A percentile compares a stretch with the other conserved stretches of the same genome.
Evolutionary conservation across 1,140 invertebrate genomes (phyloP).

Genomic region (Lepidurus arcticus): DNA sequence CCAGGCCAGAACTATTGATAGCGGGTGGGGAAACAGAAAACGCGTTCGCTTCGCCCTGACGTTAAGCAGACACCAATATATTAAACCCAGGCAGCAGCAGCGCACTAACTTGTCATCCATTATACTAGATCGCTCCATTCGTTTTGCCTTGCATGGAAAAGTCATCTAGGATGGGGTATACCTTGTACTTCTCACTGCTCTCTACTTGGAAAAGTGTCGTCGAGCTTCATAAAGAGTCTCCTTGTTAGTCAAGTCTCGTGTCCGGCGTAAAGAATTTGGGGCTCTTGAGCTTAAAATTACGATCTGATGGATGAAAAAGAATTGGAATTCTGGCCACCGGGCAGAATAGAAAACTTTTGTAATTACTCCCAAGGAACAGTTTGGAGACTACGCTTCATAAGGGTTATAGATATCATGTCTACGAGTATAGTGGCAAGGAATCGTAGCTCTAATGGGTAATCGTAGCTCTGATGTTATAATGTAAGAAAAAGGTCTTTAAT

Average conservation of each 20-base stretch:
- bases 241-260: neutral
- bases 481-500: no score
- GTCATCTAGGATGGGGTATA: neutral
- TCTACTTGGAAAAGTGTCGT: neutral
- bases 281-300: neutral
- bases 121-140: neutral
- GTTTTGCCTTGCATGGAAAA: neutral
- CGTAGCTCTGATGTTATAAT: no score
- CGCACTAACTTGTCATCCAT: constrained; percentile 6
- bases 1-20: neutral
- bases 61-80: neutral
- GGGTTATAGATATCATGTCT: no score
- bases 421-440: no score
- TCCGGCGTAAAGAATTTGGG: neutral
- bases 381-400: neutral
- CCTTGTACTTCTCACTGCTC: neutral
- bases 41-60: neutral
- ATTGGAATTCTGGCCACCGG: neutral
- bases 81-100: neutral
- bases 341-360: neutral
- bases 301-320: neutral
- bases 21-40: neutral
- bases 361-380: neutral
- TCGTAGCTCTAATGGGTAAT: no score
- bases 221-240: neutral